Conservation (phyloP, 2,888 invertebrate genomes). For the Linnaemya tessellans region DNA sequence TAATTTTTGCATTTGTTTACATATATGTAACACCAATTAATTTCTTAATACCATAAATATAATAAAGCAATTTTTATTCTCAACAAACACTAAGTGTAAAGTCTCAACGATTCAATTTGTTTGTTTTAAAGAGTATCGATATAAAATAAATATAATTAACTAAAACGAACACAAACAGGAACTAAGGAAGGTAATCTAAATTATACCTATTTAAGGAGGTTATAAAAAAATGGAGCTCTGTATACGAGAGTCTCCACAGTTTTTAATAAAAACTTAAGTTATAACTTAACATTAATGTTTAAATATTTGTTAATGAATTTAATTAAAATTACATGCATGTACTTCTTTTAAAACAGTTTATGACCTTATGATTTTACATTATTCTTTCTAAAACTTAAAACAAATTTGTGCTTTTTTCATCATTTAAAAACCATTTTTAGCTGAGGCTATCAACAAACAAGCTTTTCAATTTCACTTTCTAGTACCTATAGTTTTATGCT, state of each 20-base stretch:
- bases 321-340: not conserved
- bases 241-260: not conserved
- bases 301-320: not conserved
- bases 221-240: not conserved
- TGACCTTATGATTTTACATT: constrained; percentile 1
- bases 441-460: constrained; percentile 42
- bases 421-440: not conserved
- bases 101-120: constrained; percentile 33
- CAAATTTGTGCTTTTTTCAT: constrained; percentile 52
- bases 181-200: not conserved
- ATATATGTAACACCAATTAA: constrained; percentile 62
- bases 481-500: constrained; percentile 8
- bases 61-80: constrained; percentile 32
- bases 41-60: constrained; percentile 45
- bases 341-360: constrained; percentile 8
- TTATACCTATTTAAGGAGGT: not conserved
- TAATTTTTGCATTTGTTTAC: constrained; percentile 39
- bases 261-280: not conserved
- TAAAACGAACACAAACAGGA: constrained; percentile 17
- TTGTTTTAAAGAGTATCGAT: not conserved
- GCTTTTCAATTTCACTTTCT: constrained; percentile 36
- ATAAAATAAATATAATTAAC: constrained; percentile 18
- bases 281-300: not conserved
- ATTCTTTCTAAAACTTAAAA: constrained; percentile 37
- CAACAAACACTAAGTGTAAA: constrained; percentile 24